Percentiles rank a stretch among this genome's conserved stretches.
phyloP scores from a whole-genome alignment of 2,888 invertebrate genomes.

The Oeneis ivallda region DNA sequence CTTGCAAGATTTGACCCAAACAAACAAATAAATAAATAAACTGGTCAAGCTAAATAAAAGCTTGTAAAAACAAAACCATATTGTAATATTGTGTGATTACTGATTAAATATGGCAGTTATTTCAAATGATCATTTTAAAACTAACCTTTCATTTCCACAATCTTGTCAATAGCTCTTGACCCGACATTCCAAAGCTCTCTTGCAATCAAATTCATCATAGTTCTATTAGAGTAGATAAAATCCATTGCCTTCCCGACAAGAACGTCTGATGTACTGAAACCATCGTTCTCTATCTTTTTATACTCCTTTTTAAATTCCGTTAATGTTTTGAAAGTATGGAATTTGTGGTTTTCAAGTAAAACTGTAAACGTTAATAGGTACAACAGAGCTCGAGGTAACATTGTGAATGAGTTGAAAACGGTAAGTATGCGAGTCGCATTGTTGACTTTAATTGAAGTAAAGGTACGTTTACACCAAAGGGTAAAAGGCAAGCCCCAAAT shows the following conservation, averaged over 20 bases:
- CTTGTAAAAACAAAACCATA: no score
- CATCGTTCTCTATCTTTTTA: slow-evolving; percentile 49
- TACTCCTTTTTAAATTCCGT: slow-evolving; percentile 51
- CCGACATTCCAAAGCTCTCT: slow-evolving; percentile 70
- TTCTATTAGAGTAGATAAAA: slow-evolving; percentile 66
- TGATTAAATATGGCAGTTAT: neutral
- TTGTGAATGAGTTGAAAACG: slow-evolving; percentile 19
- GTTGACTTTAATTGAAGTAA: slow-evolving; percentile 9
- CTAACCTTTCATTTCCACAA: slow-evolving; percentile 58
- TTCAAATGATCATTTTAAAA: neutral
- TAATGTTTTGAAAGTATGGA: slow-evolving; percentile 54
- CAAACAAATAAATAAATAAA: no score
- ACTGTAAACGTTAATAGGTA: slow-evolving; percentile 41
- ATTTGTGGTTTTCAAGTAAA: slow-evolving; percentile 46
- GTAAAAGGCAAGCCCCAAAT: no score
- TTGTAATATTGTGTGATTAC: no score
- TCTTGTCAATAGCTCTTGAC: slow-evolving; percentile 60
- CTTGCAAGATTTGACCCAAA: no score
- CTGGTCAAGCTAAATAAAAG: no score
- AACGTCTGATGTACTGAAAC: slow-evolving; percentile 52
- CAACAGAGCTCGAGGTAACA: slow-evolving; percentile 29
- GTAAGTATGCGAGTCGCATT: slow-evolving; percentile 3
- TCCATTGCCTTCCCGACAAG: slow-evolving; percentile 68
- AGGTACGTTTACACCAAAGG: neutral
- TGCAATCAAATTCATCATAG: slow-evolving; percentile 66